These are phyloP conservation scores for Notothenia rossii DNA, from an alignment of 2,113 vertebrate genomes.

Conservation along the genomic window DNA sequence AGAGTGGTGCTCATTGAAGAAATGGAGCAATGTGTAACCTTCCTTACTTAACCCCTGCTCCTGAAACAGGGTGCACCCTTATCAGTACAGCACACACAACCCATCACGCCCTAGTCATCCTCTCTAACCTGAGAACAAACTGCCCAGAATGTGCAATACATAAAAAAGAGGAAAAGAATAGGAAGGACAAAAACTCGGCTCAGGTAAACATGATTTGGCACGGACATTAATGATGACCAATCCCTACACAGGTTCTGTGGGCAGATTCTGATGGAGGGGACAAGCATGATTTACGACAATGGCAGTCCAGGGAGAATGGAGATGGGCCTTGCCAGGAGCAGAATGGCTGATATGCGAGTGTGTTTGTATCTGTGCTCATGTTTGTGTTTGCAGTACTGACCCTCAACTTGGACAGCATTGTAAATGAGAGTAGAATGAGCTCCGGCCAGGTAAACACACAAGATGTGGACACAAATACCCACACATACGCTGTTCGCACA, in stretches of 20 bases:
- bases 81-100: slow-evolving; percentile 53
- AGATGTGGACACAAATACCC: slow-evolving; percentile 17
- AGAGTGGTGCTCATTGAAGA: neutral
- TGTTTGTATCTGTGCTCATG: slow-evolving; percentile 56
- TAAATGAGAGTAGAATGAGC: slow-evolving; percentile 50
- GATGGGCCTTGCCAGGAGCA: slow-evolving; percentile 65
- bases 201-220: slow-evolving; percentile 77
- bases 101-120: slow-evolving; percentile 36
- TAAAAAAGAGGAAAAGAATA: slow-evolving; percentile 46
- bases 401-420: slow-evolving; percentile 54
- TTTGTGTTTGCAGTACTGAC: slow-evolving; percentile 58
- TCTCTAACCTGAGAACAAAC: slow-evolving; percentile 53
- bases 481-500: neutral
- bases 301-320: slow-evolving; percentile 63
- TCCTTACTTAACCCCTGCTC: slow-evolving; percentile 26
- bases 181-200: slow-evolving; percentile 67
- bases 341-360: slow-evolving; percentile 56
- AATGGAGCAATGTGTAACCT: slow-evolving; percentile 22
- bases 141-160: slow-evolving; percentile 64
- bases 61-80: slow-evolving; percentile 26
- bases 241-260: slow-evolving; percentile 68
- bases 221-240: slow-evolving; percentile 72
- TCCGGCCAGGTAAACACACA: slow-evolving; percentile 41
- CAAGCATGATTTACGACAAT: slow-evolving; percentile 80
- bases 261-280: slow-evolving; percentile 67